Evolutionary conservation across 2,113 vertebrate species (phyloP), one percentile per base, ranked within the genome.

Genomic region (Microtus pennsylvanicus): DNA sequence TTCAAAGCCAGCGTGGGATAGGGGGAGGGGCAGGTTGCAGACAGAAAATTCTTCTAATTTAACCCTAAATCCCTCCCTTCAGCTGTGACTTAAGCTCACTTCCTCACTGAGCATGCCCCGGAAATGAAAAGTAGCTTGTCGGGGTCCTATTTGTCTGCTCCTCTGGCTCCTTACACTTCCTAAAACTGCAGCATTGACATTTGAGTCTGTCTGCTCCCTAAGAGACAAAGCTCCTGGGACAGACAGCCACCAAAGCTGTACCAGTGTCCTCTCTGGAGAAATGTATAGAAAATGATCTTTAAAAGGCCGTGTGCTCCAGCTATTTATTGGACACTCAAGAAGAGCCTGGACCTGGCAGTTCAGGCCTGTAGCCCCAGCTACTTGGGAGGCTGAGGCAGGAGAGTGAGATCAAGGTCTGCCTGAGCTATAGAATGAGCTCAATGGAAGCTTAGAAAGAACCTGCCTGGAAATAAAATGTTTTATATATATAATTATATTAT

Each of bases 21-120:
- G 28, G 47, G 45, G 14, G 35, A 21, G 69, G 69, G 67, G 86
- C 38, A 65, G 67, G 58, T 77, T 65, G 24, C 17, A n/a, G 94
- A 50, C 80, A 87, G 94, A 86, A 83, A 93, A 92, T 92, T 96
- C 87, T 88, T 96, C 78, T 38, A 47, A 65, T 83, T 88, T 90
- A 58, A 52, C 30, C 72, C 74, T 16, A 81, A 87, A n/a, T 92
- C 76, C 77, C 55, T 45, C 65, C 26, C 67, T 45, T 72, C 22
- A 22, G 90, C 88, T 90, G 45, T 61, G 65, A 21, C 90, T 69
- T 58, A 47, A 78, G 81, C 38, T 47, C 50, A n/a, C 45, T 69
- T 94, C 69, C 74, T 78, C 82, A 30, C 63, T 82, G 96, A 88
- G 21, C 38, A 45, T 42, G 63, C 63, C 1, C 2, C 0, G 3